These are phyloP conservation scores for Cephus rjabovi DNA, from an alignment of 2,888 invertebrate genomes.

Conservation along the genomic window DNA sequence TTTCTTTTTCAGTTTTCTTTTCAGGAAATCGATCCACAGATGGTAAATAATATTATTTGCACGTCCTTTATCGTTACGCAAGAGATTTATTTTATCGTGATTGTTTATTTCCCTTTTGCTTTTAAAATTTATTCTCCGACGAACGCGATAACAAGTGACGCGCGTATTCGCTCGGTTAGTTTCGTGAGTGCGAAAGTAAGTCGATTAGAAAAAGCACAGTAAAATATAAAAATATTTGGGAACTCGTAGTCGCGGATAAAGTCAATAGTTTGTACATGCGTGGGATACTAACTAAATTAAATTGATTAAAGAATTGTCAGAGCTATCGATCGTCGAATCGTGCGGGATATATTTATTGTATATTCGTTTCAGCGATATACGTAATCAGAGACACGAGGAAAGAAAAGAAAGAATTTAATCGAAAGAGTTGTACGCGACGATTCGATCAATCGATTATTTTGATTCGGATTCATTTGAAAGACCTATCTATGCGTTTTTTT, in stretches of 20 bases:
- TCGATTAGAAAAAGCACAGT: neutral
- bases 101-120: neutral
- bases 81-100: neutral
- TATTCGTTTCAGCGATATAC: neutral
- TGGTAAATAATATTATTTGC: neutral
- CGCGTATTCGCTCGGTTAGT: neutral
- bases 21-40: neutral
- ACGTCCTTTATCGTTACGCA: neutral
- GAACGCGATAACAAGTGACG: neutral
- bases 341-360: neutral
- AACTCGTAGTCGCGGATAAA: neutral
- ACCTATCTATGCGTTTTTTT: neutral
- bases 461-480: neutral
- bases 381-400: neutral
- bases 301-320: neutral
- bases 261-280: neutral
- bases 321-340: neutral
- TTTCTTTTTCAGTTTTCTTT: neutral
- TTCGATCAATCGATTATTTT: neutral
- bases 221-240: neutral
- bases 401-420: neutral
- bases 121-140: neutral
- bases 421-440: neutral
- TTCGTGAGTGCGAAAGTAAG: neutral
- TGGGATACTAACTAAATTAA: neutral